Conservation (phyloP, 2,888 invertebrate genomes). For the Ypsolopha sequella region DNA sequence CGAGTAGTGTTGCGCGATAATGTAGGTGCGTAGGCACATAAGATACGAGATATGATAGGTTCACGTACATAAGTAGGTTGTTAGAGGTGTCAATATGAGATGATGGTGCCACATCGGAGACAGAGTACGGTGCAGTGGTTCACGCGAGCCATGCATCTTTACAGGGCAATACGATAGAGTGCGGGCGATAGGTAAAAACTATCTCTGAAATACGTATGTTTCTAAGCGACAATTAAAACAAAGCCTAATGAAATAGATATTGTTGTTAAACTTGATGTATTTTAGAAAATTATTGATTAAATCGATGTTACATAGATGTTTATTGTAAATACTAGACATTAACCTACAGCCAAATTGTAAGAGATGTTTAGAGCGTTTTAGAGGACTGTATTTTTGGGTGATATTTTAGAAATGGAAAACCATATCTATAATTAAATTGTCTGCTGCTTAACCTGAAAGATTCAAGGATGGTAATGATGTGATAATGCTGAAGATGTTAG, state of each 20-base stretch:
- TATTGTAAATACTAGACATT: constrained; percentile 66
- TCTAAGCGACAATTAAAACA: constrained; percentile 41
- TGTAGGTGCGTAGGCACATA: constrained; percentile 11
- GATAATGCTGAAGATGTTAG: constrained; percentile 54
- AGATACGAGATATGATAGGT: not conserved
- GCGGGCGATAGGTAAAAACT: constrained; percentile 2
- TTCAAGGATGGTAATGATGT: constrained; percentile 46
- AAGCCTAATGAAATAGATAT: constrained; percentile 55
- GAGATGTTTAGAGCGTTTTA: constrained; percentile 58
- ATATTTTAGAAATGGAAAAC: constrained; percentile 51
- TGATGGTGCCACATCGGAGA: not conserved
- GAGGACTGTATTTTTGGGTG: constrained; percentile 70
- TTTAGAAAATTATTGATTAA: constrained; percentile 68
- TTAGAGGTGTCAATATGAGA: not conserved
- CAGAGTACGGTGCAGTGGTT: not conserved
- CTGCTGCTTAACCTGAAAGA: not conserved
- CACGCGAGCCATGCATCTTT: constrained; percentile 15
- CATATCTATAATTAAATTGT: constrained; percentile 40
- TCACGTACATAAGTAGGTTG: not conserved
- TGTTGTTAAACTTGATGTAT: constrained; percentile 68
- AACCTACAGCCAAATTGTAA: constrained; percentile 42
- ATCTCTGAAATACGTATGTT: constrained; percentile 34
- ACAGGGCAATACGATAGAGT: constrained; percentile 24
- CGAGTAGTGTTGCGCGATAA: constrained; percentile 4
- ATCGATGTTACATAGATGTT: constrained; percentile 71